A percentile compares a stretch with the other conserved stretches of the same genome.
Evolutionary conservation across 2,113 vertebrate species (phyloP).

Genomic region (Amblyopsis rosae): DNA sequence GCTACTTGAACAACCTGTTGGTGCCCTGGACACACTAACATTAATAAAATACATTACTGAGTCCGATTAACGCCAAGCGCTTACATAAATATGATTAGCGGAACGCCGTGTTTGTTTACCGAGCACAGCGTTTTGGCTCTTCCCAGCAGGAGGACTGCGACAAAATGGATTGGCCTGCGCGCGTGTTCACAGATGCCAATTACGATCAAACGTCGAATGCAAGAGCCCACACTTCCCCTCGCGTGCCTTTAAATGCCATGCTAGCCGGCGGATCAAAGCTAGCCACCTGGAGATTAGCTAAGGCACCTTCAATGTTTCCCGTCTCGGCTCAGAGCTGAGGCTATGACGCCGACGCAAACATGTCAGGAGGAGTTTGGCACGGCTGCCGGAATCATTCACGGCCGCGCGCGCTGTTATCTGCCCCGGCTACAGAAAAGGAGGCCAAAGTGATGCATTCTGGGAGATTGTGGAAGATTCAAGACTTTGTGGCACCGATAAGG

Average conservation of each 20-base stretch:
- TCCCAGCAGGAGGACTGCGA: slow-evolving; percentile 27
- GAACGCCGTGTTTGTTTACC: slow-evolving; percentile 52
- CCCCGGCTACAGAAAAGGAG: neutral
- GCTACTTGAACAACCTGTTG: too few species aligned
- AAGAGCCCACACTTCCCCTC: slow-evolving; percentile 17
- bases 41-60: slow-evolving; percentile 17
- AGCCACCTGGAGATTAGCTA: slow-evolving; percentile 58
- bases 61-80: slow-evolving; percentile 22
- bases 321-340: slow-evolving; percentile 53
- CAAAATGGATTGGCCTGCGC: slow-evolving; percentile 35
- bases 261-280: slow-evolving; percentile 59
- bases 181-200: slow-evolving; percentile 51
- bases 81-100: slow-evolving; percentile 31
- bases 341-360: slow-evolving; percentile 53
- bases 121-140: slow-evolving; percentile 23
- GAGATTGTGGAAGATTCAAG: too few species aligned
- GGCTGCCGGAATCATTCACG: slow-evolving; percentile 35
- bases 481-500: too few species aligned
- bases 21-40: too few species aligned
- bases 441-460: too few species aligned
- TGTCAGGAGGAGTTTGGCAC: slow-evolving; percentile 51
- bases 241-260: slow-evolving; percentile 46
- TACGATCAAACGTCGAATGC: slow-evolving; percentile 34
- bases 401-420: neutral
- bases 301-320: slow-evolving; percentile 31